Base-by-base conservation (phyloP, 2,888 invertebrate species). In the Empis stercorea region DNA sequence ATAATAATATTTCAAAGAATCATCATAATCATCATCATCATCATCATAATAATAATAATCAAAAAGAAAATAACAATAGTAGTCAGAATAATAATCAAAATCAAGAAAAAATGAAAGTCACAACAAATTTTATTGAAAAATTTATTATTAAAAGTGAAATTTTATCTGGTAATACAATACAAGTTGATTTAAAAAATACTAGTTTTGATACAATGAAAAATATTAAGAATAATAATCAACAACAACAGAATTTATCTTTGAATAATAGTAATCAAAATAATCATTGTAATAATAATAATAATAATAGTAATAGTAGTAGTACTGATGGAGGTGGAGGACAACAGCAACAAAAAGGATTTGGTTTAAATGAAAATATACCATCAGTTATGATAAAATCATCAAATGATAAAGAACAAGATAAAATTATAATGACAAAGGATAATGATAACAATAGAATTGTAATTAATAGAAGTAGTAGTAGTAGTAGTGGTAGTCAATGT, bases 81-180 rank as follows among this genome's bases (percentile, higher is more conserved):
- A n/a, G n/a, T n/a, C 10, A 30, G 10, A 32, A 34, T 27, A 27
- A 30, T 15, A 41, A 49, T 40, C 48, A 49, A 43, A 49, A 54
- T 47, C 55, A 54, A 46, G 51, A 54, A 10, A 30, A 30, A 51
- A 56, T 56, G 48, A 63, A 62, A 48, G 61, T 61, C 11, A 60
- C 65, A 23, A 60, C 61, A 13, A 63, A 61, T 45, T 63, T 65
- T 48, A 59, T 65, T 30, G 65, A 65, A 51, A 65, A 65, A 55
- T 64, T 65, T 40, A 34, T 65, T 39, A 34, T 65, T 7, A 61
- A 59, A 51, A 61, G 55, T 52, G 65, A 65, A 53, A 47, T 65
- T 23, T 59, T 65, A 14, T 59, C 55, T 52, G 60, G 63, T 27
- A n/a, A n/a, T n/a, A n/a, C n/a, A 34, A 34, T n/a, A 13, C n/a